Evolutionary conservation across 2,113 vertebrate genomes (phyloP), one percentile per base, ranked within the genome.

Genomic region (Elaphurus davidianus): DNA sequence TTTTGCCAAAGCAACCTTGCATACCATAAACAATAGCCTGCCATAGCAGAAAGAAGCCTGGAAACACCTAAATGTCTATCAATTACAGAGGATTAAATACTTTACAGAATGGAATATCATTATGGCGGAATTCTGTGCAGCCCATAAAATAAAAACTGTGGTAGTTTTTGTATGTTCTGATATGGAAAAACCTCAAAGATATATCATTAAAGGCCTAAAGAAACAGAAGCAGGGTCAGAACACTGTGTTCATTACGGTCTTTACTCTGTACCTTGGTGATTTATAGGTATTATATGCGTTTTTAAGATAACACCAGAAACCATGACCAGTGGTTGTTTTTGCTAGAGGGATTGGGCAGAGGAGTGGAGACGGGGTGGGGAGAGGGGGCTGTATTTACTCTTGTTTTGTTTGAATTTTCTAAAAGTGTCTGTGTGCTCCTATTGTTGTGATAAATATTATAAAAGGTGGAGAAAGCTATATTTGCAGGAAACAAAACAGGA

Each of bases 401-500:
- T 87, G 64, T 50, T 98, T 93, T 83, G 45, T 81, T 82, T 92
- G 60, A 97, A 91, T 97, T 98, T 95, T 95, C 91, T 96, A 95
- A 97, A 91, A 91, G 91, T 45, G 54, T 90, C 95, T 62, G 55
- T 40, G 43, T 94, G 82, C 67, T 93, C 45, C 33, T 55, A 21
- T 96, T 92, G 17, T 97, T 92, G 64, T 36, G 93, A 96, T 97
- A 97, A 98, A 96, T 97, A 95, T 96, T 98, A 94, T 97, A 97
- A 96, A 93, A 96, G 94, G 76, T 96, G 12, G 76, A 97, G 93
- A 93, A 83, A 89, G 89, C 28, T 98, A 85, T 93, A 93, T 90
- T 76, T 81, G 16, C 23, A 43, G 93, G 93, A 96, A 84, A 93
- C 28, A 86, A 97, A 97, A 90, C 43, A 43, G 52, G 16, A 96